Base-by-base conservation (phyloP, 2,888 invertebrate species). In the Aromia moschata region DNA sequence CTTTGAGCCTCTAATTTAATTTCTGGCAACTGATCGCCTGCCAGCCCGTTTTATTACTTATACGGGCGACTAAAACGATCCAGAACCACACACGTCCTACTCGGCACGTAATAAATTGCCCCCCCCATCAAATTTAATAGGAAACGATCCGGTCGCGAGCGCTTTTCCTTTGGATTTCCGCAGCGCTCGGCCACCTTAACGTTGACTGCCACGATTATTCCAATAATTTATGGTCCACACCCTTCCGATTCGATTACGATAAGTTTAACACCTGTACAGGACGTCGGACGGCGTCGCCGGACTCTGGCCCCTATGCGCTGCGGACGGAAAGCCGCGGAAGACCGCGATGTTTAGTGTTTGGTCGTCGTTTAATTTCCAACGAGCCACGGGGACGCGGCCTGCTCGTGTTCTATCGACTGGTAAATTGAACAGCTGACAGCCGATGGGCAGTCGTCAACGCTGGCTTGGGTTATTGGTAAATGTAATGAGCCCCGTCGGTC, bases 191-290 rank as follows among this genome's bases (percentile, higher is more conserved):
- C 54, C 56, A 61, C 58, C 58, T 58, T 31, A 49, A 58, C 62
- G 64, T 59, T 65, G 70, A 70, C 69, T 70, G 68, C 62, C 45
- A 46, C 71, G 74, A 75, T 74, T 74, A 74, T 69, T 70, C 68
- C 68, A 69, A 72, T 76, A 75, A 77, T 77, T 77, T 77, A 77
- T 71, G 71, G 67, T 68, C 72, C 76, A 75, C 77, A 73, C 78
- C 77, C 76, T 76, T 78, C 76, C 77, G 78, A 79, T 79, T 76
- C 77, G 75, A 77, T 79, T 78, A 78, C 77, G 77, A 77, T 78
- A 77, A 78, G 74, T 77, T 79, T 74, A 77, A 76, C 79, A 79
- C 78, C 78, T 79, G 77, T 78, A 74, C 73, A 68, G 71, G 25
- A 17, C 16, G 11, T n/a, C 11, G 12, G 3, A 10, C 12, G 1